Evolutionary conservation across 2,113 vertebrate species (phyloP), one percentile per base, ranked within the genome.

Genomic region (Enhydra lutris): DNA sequence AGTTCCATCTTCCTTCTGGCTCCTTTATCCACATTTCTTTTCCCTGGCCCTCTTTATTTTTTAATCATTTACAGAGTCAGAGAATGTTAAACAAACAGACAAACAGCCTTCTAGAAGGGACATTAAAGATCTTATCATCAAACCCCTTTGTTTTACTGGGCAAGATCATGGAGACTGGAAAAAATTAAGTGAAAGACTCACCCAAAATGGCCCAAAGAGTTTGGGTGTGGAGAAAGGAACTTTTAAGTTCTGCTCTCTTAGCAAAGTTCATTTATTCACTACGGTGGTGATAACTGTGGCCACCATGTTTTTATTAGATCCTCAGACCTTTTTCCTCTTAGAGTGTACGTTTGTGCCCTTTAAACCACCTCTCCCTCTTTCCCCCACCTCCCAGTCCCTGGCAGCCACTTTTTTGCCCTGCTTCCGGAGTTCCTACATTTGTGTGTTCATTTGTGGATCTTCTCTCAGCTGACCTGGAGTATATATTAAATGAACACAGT

Each of bases 31-130:
- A 26, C 73, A 31, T 94, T 61, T 55, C 42, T n/a, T 76, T 91
- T 73, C 52, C 18, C 24, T 87, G 65, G 29, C 10, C 8, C 29
- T 74, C 67, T 78, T 93, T 95, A 71, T 65, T 84, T 95, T 94
- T 81, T 52, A 94, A 50, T 89, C 20, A 88, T 94, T 93, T 84
- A 63, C 69, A 92, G 82, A 92, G 12, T 52, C 67, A 96, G 39
- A 94, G 65, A 73, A 55, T 86, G 17, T 91, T 84, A 15, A 84
- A 63, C 61, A 15, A 84, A 63, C 61, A 61, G 29, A 63, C 61
- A 34, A 42, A 45, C 10, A 39, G 11, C 10, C n/a, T 86, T 94
- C 45, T 89, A 85, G 26, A 96, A 80, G 36, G 71, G 26, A 52
- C 39, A 67, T 95, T 87, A 87, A 90, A 86, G n/a, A 90, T 78